phyloP scores from a whole-genome alignment of 2,113 vertebrate genomes.

The Prolemur simus region DNA sequence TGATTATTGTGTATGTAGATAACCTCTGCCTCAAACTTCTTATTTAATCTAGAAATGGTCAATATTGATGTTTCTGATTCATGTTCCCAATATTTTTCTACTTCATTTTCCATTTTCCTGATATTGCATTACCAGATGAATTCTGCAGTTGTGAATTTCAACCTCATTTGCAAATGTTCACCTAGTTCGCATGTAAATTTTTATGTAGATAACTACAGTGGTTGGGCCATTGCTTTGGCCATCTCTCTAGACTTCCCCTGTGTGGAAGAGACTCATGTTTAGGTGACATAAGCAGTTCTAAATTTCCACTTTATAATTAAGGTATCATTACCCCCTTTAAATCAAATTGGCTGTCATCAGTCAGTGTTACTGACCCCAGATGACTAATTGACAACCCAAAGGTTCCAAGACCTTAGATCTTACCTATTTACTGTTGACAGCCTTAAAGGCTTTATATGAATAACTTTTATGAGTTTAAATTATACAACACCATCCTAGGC shows the following conservation, averaged over 20 bases:
- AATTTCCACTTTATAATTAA: neutral
- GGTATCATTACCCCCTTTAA: slow-evolving; percentile 6
- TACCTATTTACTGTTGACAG: neutral
- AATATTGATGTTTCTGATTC: slow-evolving; percentile 8
- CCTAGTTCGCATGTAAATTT: neutral
- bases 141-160: slow-evolving; percentile 35
- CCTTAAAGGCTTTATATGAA: slow-evolving; percentile 9
- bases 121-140: neutral
- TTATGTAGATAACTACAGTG: neutral
- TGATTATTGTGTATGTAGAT: neutral
- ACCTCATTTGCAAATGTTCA: neutral
- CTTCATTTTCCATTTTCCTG: slow-evolving; percentile 18
- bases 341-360: neutral
- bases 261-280: neutral
- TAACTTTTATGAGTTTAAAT: neutral
- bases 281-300: neutral
- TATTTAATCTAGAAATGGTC: neutral
- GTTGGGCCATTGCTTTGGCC: neutral
- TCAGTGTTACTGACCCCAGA: neutral
- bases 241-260: neutral
- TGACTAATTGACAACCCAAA: neutral
- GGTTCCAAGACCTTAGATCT: neutral
- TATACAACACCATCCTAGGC: neutral
- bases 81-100: neutral
- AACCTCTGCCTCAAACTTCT: neutral